Evolutionary conservation across 2,113 vertebrate species (phyloP).

Genomic region (Neodon shergylaensis): DNA sequence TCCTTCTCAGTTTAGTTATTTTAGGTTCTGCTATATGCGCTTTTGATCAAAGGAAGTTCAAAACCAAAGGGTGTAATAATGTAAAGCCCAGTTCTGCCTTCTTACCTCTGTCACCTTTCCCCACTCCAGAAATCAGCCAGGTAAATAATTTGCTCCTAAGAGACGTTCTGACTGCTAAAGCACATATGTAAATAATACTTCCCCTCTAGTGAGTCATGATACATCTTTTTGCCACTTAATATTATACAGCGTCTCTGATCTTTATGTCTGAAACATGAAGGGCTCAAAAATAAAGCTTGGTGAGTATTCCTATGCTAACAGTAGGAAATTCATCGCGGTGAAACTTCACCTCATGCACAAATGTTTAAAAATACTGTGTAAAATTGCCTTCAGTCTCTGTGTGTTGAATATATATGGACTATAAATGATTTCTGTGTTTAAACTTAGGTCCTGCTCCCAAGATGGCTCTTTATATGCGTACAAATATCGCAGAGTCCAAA

Average conservation of each 20-base stretch:
- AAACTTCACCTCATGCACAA: not conserved
- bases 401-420: not conserved
- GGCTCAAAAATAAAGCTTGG: not conserved
- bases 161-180: constrained; percentile 19
- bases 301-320: not conserved
- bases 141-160: not conserved
- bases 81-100: not conserved
- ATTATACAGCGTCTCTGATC: not conserved
- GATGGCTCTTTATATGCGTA: not conserved
- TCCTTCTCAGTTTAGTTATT: not conserved
- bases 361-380: not conserved
- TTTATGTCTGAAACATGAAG: not conserved
- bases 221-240: not conserved
- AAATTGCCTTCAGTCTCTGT: not conserved
- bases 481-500: not conserved
- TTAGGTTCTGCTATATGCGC: not conserved
- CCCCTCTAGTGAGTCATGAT: not conserved
- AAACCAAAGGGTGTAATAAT: not conserved
- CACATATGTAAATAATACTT: not conserved
- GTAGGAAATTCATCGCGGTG: not conserved
- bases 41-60: constrained; percentile 35
- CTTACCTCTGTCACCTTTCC: not conserved
- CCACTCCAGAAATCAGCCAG: not conserved
- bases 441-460: not conserved
- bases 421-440: not conserved